Conservation (phyloP, 2,888 invertebrate species). For the Morpho helenor region DNA sequence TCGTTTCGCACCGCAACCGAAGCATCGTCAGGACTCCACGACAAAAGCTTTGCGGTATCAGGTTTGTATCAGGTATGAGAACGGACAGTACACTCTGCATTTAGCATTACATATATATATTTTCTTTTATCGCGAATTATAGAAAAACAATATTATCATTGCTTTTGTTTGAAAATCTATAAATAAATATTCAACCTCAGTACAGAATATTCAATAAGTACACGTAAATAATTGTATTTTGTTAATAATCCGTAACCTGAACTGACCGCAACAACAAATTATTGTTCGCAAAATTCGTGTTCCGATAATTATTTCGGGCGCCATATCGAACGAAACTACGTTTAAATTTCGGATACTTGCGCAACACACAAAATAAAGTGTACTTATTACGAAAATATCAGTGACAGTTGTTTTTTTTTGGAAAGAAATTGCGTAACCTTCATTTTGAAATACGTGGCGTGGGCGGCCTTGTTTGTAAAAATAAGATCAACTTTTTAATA, state of each 20-base stretch:
- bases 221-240: too few species aligned
- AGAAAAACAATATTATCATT: too few species aligned
- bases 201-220: too few species aligned
- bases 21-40: too few species aligned
- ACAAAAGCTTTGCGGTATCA: too few species aligned
- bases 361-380: background rate
- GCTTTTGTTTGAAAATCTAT: too few species aligned
- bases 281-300: background rate
- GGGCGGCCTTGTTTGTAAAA: constrained; percentile 13
- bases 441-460: constrained; percentile 31
- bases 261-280: background rate
- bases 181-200: too few species aligned
- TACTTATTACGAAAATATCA: background rate
- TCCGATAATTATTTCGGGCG: background rate
- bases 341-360: background rate
- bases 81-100: too few species aligned
- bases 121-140: too few species aligned
- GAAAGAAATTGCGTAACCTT: constrained; percentile 14
- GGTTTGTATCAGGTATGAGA: too few species aligned
- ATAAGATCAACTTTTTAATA: background rate
- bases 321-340: background rate
- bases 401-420: constrained; percentile 1
- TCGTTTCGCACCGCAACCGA: too few species aligned
- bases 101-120: too few species aligned
- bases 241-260: background rate